Conservation (phyloP, 2,113 vertebrate species). For the Platycercus adscitus region DNA sequence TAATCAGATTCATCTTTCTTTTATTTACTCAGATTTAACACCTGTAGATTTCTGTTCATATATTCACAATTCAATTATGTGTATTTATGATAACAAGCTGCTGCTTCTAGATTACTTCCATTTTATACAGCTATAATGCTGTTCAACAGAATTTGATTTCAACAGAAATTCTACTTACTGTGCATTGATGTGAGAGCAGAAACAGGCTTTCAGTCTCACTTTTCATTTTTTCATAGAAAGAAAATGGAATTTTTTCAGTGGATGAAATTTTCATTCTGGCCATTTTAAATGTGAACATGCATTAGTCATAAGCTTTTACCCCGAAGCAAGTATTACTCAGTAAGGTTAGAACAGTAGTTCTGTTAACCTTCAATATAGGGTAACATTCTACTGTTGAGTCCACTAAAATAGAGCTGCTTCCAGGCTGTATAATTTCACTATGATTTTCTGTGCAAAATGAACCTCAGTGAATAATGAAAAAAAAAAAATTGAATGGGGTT, state of each 20-base stretch:
- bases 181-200: not conserved
- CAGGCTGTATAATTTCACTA: not conserved
- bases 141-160: not conserved
- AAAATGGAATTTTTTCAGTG: not conserved
- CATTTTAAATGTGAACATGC: not conserved
- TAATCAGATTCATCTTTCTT: not conserved
- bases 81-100: not conserved
- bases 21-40: not conserved
- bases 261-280: not conserved
- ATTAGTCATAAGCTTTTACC: not conserved
- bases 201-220: not conserved
- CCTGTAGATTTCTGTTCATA: not conserved
- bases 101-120: not conserved
- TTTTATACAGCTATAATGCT: not conserved
- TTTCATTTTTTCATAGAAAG: not conserved
- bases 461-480: not conserved
- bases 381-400: not conserved
- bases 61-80: not conserved
- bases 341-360: not conserved
- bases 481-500: not conserved
- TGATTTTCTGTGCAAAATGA: not conserved
- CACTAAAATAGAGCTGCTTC: not conserved
- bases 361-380: not conserved
- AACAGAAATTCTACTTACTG: not conserved
- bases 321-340: not conserved